phyloP scores from a whole-genome alignment of 2,113 vertebrate genomes.

The Entomyzon cyanotis region DNA sequence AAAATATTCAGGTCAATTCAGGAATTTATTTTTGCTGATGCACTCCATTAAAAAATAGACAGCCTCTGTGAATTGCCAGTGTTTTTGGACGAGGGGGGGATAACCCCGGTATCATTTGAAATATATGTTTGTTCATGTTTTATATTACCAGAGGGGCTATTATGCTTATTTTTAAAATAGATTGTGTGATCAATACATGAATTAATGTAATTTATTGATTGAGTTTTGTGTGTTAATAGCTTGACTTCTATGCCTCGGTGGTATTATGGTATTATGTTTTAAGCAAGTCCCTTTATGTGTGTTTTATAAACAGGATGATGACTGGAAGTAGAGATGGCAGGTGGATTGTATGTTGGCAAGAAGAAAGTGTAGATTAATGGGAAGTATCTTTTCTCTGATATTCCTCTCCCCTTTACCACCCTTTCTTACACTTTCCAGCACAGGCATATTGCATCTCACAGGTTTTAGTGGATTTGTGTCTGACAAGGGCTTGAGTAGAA shows the following conservation, averaged over 20 bases:
- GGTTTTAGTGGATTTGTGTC: neutral
- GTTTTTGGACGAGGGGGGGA: neutral
- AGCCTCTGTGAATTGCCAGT: neutral
- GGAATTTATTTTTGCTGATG: neutral
- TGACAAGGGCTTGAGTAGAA: neutral
- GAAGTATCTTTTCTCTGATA: slow-evolving; percentile 30
- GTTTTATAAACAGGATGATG: slow-evolving; percentile 44
- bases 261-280: neutral
- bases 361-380: slow-evolving; percentile 24
- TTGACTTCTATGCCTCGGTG: neutral
- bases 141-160: neutral
- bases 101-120: neutral
- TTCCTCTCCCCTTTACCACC: neutral
- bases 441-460: neutral
- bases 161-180: slow-evolving; percentile 1
- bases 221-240: neutral
- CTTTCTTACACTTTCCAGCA: neutral
- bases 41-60: neutral
- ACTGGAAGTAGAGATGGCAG: slow-evolving; percentile 37
- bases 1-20: neutral
- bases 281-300: neutral
- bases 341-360: slow-evolving; percentile 48
- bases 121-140: neutral
- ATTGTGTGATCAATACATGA: neutral
- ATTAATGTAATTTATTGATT: slow-evolving; percentile 47